A percentile compares a stretch with the other conserved stretches of the same genome.
Evolutionary conservation across 1,140 invertebrate genomes (phyloP).

Genomic region (Drosophila tsacasi): DNA sequence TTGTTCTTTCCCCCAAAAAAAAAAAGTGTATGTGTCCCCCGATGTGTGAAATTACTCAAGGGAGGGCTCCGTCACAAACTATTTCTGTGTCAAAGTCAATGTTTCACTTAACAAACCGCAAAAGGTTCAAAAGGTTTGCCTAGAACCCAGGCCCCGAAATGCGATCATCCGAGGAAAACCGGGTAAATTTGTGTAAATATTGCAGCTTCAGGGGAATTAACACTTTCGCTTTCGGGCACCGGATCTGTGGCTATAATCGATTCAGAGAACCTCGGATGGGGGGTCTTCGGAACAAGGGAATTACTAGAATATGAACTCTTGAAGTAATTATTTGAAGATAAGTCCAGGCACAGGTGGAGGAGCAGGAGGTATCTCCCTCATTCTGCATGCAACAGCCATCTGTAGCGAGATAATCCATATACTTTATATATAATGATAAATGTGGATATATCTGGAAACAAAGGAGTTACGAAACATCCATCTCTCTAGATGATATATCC

Average conservation of each 20-base stretch:
- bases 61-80: slow-evolving; percentile 39
- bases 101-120: slow-evolving; percentile 22
- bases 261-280: background rate
- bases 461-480: background rate
- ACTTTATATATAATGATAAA: too few species aligned
- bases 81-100: slow-evolving; percentile 73
- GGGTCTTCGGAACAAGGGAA: background rate
- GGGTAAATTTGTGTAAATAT: slow-evolving; percentile 24
- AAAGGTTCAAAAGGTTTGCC: slow-evolving; percentile 33
- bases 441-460: too few species aligned
- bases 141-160: slow-evolving; percentile 40
- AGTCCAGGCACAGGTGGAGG: too few species aligned
- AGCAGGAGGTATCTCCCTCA: background rate
- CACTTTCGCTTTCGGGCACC: slow-evolving; percentile 61
- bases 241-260: background rate
- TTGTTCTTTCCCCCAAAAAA: slow-evolving; percentile 53
- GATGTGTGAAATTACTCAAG: slow-evolving; percentile 71
- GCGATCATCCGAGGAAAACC: slow-evolving; percentile 7
- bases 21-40: background rate
- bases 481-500: background rate
- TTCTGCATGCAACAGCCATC: too few species aligned
- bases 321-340: too few species aligned
- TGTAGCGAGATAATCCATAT: too few species aligned
- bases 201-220: slow-evolving; percentile 61
- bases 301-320: background rate